Evolutionary conservation across 2,113 vertebrate species (phyloP), one percentile per base, ranked within the genome.

Genomic region (Hystrix brachyura): DNA sequence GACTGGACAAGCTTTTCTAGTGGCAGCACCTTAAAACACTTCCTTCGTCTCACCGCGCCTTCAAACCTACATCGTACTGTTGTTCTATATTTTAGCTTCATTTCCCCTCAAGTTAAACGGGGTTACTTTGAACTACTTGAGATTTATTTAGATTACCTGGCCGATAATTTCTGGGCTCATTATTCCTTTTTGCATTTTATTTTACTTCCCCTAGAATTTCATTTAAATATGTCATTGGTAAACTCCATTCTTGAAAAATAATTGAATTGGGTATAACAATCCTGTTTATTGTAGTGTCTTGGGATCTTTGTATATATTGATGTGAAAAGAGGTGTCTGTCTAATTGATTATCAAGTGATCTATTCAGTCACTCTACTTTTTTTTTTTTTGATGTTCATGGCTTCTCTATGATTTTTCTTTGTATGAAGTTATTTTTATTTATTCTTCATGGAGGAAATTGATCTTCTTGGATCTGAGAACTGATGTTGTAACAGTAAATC

Each of bases 391-490:
- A 55, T 93, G 43, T 55, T 72, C 25, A 14, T 76, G 23, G 23
- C 71, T 82, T 89, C 11, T 43, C 14, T 67, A 27, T 65, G 46
- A 29, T 86, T 53, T 71, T 4, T 86, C 55, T 69, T 85, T 82
- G 19, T 60, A 32, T 86, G 48, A 86, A 93, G 19, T 92, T 91
- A 62, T 65, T 93, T 94, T 92, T 69, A 74, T 91, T 91, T 84
- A 46, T 86, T 94, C 38, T 89, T 91, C 64, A 79, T 95, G 67
- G 34, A 93, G 72, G 89, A 89, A 32, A 72, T 25, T 93, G 27
- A 25, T 17, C 6, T 76, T 95, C 43, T 91, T 86, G 60, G 79
- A 82, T 81, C 67, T 94, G 72, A 95, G 38, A 88, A 79, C 10
- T 10, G 53, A 7, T 60, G 9, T 94, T 51, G 21, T 94, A 87